Conservation (phyloP, 2,888 invertebrate species). For the Phengaris alcon region DNA sequence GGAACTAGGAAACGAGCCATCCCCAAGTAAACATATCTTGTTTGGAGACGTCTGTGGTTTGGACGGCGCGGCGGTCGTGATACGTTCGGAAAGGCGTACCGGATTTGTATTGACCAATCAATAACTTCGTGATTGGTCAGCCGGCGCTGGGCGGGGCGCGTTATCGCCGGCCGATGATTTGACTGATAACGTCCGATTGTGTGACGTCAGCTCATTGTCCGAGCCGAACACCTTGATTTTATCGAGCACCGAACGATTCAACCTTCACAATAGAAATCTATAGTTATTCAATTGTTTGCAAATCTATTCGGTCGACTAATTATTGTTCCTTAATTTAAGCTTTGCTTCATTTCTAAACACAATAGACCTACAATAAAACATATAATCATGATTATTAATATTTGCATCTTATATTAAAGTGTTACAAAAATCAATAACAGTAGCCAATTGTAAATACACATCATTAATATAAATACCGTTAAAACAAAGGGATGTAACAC, state of each 20-base stretch:
- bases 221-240: conserved; percentile 31
- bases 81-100: conserved; percentile 50
- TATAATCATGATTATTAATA: not conserved
- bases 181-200: conserved; percentile 54
- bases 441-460: not conserved
- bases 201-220: conserved; percentile 56
- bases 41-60: conserved; percentile 39
- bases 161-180: conserved; percentile 55
- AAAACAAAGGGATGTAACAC: conserved; percentile 17
- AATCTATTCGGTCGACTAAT: not conserved
- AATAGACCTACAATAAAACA: not conserved
- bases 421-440: not conserved
- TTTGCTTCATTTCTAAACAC: not conserved
- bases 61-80: conserved; percentile 32
- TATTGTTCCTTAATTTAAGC: not conserved
- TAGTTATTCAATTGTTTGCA: conserved; percentile 21
- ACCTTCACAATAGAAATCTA: conserved; percentile 3
- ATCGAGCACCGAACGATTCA: conserved; percentile 16
- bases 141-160: conserved; percentile 59
- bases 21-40: conserved; percentile 44
- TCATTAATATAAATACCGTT: conserved; percentile 10
- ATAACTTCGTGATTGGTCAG: conserved; percentile 70
- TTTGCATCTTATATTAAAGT: not conserved
- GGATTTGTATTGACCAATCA: conserved; percentile 62
- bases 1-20: conserved; percentile 45